A percentile compares a stretch with the other conserved stretches of the same genome.
phyloP scores from a whole-genome alignment of 2,113 vertebrate species.

The Calyptomena viridis region DNA sequence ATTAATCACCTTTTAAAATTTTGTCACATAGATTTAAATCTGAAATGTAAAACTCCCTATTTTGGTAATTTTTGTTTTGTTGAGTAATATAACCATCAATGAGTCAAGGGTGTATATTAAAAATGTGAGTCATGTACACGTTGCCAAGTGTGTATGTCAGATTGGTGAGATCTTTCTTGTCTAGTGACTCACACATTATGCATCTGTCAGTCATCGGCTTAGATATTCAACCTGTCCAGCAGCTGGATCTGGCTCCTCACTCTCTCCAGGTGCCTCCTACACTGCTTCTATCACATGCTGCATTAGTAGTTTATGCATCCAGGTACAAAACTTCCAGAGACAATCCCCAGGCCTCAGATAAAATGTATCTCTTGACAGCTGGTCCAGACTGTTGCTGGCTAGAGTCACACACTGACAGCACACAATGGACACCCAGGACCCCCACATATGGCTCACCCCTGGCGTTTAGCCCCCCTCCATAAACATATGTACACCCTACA shows the following conservation, averaged over 20 bases:
- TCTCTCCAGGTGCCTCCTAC: too few species aligned
- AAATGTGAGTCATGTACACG: neutral
- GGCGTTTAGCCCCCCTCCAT: neutral
- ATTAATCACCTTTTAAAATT: neutral
- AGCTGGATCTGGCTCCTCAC: neutral
- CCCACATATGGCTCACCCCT: too few species aligned
- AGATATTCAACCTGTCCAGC: neutral
- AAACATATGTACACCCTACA: neutral
- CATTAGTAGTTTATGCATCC: accelerated
- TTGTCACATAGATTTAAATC: neutral
- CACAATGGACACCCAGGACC: too few species aligned
- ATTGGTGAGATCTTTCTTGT: neutral
- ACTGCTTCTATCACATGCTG: neutral
- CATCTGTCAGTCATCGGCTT: neutral
- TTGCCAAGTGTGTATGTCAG: neutral
- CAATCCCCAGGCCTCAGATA: neutral
- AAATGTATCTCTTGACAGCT: neutral
- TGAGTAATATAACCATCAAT: neutral
- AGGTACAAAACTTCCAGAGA: neutral
- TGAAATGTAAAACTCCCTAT: neutral
- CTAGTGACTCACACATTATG: neutral
- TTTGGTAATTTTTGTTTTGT: neutral
- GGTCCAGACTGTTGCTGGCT: neutral
- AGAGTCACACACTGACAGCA: neutral
- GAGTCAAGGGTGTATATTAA: neutral